phyloP scores from a whole-genome alignment of 2,888 invertebrate genomes.

The Opisthograptis luteolata region DNA sequence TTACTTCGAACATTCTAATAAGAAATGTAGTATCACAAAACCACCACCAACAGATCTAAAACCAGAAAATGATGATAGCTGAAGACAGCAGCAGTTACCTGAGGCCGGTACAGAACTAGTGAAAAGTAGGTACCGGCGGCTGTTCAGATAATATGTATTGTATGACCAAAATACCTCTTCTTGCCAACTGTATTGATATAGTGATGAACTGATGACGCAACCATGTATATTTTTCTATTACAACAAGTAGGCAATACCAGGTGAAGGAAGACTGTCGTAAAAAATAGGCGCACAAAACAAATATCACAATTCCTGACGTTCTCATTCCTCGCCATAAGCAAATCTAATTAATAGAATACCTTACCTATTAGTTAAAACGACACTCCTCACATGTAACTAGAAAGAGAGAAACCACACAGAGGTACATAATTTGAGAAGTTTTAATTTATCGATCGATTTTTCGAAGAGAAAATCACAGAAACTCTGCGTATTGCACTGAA shows the following conservation, averaged over 20 bases:
- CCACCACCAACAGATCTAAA: too few species aligned
- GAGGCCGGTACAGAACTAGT: not conserved
- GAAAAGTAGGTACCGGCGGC: not conserved
- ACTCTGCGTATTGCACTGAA: not conserved
- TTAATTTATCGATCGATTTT: slow-evolving; percentile 3
- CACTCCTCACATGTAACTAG: slow-evolving; percentile 4
- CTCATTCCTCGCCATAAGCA: not conserved
- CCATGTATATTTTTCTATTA: slow-evolving; percentile 21
- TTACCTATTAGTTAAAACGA: slow-evolving; percentile 16
- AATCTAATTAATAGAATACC: not conserved
- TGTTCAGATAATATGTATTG: not conserved
- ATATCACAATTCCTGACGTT: slow-evolving; percentile 3
- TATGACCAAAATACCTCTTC: not conserved
- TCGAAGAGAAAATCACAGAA: not conserved
- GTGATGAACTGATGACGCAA: slow-evolving; percentile 27
- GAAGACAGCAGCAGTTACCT: not conserved
- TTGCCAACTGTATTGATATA: not conserved
- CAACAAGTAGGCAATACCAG: slow-evolving; percentile 4
- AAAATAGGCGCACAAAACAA: slow-evolving; percentile 12
- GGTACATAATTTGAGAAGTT: not conserved
- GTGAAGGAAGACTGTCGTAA: slow-evolving; percentile 1
- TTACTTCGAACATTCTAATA: too few species aligned
- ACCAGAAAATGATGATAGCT: too few species aligned
- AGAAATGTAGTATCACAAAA: too few species aligned
- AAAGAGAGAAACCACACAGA: not conserved